These are phyloP conservation scores for Drosophila dunni DNA, from an alignment of 1,140 invertebrate species.

Conservation along the genomic window DNA sequence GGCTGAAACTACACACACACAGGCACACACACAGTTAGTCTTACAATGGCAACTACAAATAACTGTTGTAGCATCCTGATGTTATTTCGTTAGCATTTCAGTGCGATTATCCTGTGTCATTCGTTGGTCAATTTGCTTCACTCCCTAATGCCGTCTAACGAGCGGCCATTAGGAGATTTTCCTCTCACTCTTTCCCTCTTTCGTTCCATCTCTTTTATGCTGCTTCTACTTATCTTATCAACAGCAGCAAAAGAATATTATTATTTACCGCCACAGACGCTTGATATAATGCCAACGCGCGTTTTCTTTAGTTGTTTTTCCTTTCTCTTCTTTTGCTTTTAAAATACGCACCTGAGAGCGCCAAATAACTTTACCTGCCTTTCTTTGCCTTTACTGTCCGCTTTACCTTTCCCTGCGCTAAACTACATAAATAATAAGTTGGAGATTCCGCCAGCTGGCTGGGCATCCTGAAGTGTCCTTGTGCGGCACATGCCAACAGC, in stretches of 20 bases:
- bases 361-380: conserved; percentile 23
- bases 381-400: not conserved
- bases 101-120: conserved; percentile 33
- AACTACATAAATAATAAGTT: conserved; percentile 75
- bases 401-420: not conserved
- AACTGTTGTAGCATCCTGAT: conserved; percentile 14
- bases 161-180: conserved; percentile 36
- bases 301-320: conserved; percentile 10
- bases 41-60: conserved; percentile 14
- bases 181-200: not conserved
- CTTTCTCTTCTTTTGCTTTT: conserved; percentile 17
- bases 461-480: conserved; percentile 64
- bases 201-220: not conserved
- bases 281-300: conserved; percentile 23
- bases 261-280: conserved; percentile 34
- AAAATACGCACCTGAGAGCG: conserved; percentile 67
- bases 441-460: conserved; percentile 44
- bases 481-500: conserved; percentile 32
- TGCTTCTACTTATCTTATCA: not conserved
- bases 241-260: conserved; percentile 21
- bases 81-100: conserved; percentile 17
- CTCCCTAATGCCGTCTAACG: conserved; percentile 46
- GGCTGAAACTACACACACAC: conserved; percentile 2
- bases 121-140: conserved; percentile 46
- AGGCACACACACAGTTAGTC: conserved; percentile 1